Evolutionary conservation across 2,113 vertebrate species (phyloP).

Genomic region (Toxostoma redivivum): DNA sequence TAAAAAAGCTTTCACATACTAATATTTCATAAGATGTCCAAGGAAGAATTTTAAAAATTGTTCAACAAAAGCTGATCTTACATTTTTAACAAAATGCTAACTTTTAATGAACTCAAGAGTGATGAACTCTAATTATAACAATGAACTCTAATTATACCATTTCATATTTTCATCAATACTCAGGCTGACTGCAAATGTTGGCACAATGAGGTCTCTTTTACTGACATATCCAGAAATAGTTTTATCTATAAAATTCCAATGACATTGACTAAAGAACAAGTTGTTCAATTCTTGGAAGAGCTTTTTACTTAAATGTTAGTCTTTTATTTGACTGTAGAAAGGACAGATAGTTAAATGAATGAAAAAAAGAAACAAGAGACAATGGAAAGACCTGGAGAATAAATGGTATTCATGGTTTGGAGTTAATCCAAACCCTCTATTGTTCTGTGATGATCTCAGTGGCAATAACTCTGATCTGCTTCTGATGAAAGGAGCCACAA

Average conservation of each 20-base stretch:
- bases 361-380: background rate
- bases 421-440: background rate
- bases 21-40: background rate
- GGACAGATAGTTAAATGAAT: background rate
- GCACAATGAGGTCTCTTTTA: constrained; percentile 13
- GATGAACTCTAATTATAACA: constrained; percentile 22
- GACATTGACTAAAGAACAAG: constrained; percentile 1
- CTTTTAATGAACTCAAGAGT: constrained; percentile 4
- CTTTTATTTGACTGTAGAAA: background rate
- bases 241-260: background rate
- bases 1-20: background rate
- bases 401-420: background rate
- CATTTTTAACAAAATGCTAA: background rate
- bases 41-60: background rate
- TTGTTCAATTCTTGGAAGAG: background rate
- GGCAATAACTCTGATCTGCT: background rate
- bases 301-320: background rate
- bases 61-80: background rate
- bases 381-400: background rate
- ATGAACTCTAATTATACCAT: background rate
- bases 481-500: background rate
- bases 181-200: constrained; percentile 8
- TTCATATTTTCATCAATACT: constrained; percentile 9
- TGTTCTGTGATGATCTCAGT: background rate
- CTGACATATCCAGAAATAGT: constrained; percentile 24